These are phyloP conservation scores for Psococerastis gibbosa DNA, from an alignment of 2,888 invertebrate species.

Conservation along the genomic window DNA sequence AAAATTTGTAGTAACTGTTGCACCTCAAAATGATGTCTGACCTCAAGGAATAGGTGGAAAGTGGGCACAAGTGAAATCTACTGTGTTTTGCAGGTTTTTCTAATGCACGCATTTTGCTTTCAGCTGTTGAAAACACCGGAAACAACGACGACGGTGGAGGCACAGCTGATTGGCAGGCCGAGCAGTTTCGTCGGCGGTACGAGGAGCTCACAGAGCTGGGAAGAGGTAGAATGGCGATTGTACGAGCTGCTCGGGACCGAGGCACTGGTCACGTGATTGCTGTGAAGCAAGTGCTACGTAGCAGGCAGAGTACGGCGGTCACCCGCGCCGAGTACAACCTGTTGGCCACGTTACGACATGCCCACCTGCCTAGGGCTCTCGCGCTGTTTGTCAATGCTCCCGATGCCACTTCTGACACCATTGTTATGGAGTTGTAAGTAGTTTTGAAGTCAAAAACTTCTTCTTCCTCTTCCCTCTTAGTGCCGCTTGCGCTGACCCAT, in stretches of 20 bases:
- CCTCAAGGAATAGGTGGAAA: no score
- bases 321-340: slow-evolving; percentile 52
- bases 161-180: slow-evolving; percentile 6
- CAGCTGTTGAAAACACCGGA: no score
- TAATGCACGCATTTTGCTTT: not conserved
- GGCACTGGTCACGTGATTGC: slow-evolving; percentile 59
- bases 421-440: slow-evolving; percentile 55
- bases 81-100: slow-evolving; percentile 24
- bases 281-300: slow-evolving; percentile 46
- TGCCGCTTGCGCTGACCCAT: no score
- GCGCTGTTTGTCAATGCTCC: slow-evolving; percentile 59
- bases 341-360: slow-evolving; percentile 47
- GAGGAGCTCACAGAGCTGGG: slow-evolving; percentile 45
- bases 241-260: slow-evolving; percentile 50
- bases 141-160: slow-evolving; percentile 1
- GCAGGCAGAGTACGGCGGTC: slow-evolving; percentile 41
- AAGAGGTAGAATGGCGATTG: slow-evolving; percentile 51
- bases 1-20: no score
- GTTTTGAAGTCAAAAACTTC: no score
- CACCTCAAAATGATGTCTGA: no score
- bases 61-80: no score
- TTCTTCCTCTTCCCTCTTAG: no score
- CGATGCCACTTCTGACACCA: slow-evolving; percentile 46
- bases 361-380: slow-evolving; percentile 49
- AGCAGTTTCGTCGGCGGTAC: slow-evolving; percentile 12